Conservation (phyloP, 2,797 vertebrate genomes). For the Denticeps clupeoides region DNA sequence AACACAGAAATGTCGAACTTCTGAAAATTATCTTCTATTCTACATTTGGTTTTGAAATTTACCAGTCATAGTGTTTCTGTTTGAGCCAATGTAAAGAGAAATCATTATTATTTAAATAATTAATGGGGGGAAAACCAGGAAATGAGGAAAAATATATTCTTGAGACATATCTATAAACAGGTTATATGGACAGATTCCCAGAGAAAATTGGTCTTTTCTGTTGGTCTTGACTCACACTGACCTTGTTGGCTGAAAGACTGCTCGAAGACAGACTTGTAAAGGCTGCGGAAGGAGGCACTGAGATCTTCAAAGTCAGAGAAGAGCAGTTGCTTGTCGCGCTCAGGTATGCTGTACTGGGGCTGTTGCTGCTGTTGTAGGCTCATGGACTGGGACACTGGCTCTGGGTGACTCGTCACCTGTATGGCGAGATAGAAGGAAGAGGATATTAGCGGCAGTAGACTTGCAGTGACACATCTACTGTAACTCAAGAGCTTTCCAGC, state of each 20-base stretch:
- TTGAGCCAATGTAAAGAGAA: too few relatives aligned
- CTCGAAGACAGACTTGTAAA: constrained; percentile 90
- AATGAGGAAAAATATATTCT: too few relatives aligned
- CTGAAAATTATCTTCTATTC: too few relatives aligned
- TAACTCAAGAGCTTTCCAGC: too few relatives aligned
- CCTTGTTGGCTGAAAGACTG: constrained; percentile 86
- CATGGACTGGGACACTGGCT: constrained; percentile 75
- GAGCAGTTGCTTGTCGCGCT: constrained; percentile 77
- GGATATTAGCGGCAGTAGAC: background rate
- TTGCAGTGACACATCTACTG: constrained; percentile 18
- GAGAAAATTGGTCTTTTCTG: too few relatives aligned
- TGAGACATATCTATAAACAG: too few relatives aligned
- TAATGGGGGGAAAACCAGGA: too few relatives aligned
- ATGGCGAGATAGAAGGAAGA: background rate
- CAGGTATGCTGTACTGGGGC: constrained; percentile 79
- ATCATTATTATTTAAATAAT: too few relatives aligned
- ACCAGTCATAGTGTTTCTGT: too few relatives aligned
- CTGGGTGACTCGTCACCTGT: constrained; percentile 77
- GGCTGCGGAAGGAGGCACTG: constrained; percentile 90
- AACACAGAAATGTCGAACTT: too few relatives aligned
- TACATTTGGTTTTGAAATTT: too few relatives aligned
- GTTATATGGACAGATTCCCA: too few relatives aligned
- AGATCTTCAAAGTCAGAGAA: constrained; percentile 92
- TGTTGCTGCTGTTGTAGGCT: constrained; percentile 66
- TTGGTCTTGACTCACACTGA: constrained; percentile 40